Evolutionary conservation across 1,140 invertebrate species (phyloP).

Genomic region (Probaryconus sp.): DNA sequence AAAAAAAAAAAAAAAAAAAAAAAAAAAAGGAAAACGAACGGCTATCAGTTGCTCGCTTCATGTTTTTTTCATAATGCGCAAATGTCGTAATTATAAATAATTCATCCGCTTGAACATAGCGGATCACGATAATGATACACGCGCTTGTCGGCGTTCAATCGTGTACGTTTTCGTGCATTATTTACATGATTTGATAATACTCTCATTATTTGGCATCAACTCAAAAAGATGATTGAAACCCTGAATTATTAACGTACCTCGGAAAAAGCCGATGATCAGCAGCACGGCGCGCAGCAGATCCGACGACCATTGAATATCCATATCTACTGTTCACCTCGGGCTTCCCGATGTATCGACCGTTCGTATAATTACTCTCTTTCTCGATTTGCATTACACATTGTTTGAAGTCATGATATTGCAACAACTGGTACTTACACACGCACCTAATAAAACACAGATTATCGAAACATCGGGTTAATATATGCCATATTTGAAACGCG

Average conservation of each 20-base stretch:
- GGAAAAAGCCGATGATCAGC: constrained; percentile 41
- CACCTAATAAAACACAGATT: constrained; percentile 43
- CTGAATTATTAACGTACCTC: constrained; percentile 35
- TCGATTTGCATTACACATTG: constrained; percentile 49
- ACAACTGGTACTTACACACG: constrained; percentile 25
- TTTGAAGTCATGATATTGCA: constrained; percentile 29
- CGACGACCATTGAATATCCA: constrained; percentile 49
- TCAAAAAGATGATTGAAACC: constrained; percentile 19
- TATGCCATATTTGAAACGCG: too few relatives aligned
- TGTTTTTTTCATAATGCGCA: too few relatives aligned
- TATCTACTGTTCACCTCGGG: constrained; percentile 33
- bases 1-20: too few relatives aligned
- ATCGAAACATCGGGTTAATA: constrained; percentile 2
- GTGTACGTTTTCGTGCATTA: too few relatives aligned
- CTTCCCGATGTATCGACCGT: constrained; percentile 35
- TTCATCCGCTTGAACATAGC: too few relatives aligned
- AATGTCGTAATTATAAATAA: too few relatives aligned
- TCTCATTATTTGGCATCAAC: neutral
- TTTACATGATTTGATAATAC: too few relatives aligned
- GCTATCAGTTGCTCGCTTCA: too few relatives aligned
- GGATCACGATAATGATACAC: too few relatives aligned
- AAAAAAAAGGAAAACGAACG: too few relatives aligned
- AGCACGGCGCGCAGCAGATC: constrained; percentile 29
- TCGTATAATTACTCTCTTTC: constrained; percentile 45
- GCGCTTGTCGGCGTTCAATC: too few relatives aligned